A percentile compares a stretch with the other conserved stretches of the same genome.
phyloP scores from a whole-genome alignment of 2,113 vertebrate species.

The Neoarius graeffei region DNA sequence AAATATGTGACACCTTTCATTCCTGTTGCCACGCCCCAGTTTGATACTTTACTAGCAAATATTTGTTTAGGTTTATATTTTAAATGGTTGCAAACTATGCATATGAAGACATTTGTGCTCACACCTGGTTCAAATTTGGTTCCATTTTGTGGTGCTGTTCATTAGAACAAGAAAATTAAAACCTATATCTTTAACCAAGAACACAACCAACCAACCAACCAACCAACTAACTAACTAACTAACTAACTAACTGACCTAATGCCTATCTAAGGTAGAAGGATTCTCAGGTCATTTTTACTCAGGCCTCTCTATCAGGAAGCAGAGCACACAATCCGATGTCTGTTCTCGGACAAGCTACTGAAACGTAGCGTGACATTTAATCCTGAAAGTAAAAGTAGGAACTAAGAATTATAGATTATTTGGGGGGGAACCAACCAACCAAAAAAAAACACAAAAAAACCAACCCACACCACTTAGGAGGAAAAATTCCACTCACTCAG shows the following conservation, averaged over 20 bases:
- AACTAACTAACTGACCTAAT: not conserved
- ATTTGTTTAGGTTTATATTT: not conserved
- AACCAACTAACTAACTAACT: not conserved
- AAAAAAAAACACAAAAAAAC: not conserved
- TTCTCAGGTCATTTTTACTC: slow-evolving; percentile 14
- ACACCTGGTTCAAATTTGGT: not conserved
- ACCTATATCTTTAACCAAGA: not conserved
- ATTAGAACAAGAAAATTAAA: not conserved
- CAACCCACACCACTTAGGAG: too few species aligned
- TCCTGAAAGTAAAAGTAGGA: slow-evolving; percentile 48
- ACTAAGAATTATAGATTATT: too few species aligned
- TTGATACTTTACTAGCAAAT: not conserved
- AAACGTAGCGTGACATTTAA: slow-evolving; percentile 31
- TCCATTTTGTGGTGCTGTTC: not conserved
- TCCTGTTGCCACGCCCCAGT: not conserved
- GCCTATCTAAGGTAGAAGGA: slow-evolving; percentile 17
- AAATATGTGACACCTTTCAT: not conserved
- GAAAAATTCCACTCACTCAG: slow-evolving; percentile 7
- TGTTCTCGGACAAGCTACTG: slow-evolving; percentile 27
- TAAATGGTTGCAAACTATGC: not conserved
- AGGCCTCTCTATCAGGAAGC: slow-evolving; percentile 32
- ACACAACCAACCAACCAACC: too few species aligned
- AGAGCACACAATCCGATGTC: slow-evolving; percentile 3
- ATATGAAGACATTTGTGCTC: not conserved
- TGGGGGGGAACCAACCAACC: too few species aligned